A percentile compares a stretch with the other conserved stretches of the same genome.
phyloP scores from a whole-genome alignment of 2,888 invertebrate genomes.

The Sepiola atlantica region DNA sequence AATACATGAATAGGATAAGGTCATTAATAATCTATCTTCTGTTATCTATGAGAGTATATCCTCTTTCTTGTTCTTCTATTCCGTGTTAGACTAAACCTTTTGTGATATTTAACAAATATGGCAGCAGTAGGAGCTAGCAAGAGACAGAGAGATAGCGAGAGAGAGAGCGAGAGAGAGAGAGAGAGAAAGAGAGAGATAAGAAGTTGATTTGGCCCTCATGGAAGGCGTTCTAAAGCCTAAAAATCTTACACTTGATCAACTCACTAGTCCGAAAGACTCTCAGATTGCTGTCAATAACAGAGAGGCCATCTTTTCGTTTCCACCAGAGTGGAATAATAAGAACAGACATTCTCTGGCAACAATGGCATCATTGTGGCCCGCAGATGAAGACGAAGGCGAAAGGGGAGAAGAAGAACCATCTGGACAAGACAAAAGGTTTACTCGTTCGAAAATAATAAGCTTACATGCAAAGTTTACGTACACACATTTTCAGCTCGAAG shows the following conservation, averaged over 20 bases:
- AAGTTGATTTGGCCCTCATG: slow-evolving; percentile 18
- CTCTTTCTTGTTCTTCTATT: neutral
- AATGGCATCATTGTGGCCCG: neutral
- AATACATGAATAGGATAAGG: neutral
- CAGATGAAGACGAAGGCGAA: neutral
- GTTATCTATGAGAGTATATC: neutral
- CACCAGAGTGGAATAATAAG: slow-evolving; percentile 32
- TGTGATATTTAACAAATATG: neutral
- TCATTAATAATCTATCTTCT: slow-evolving; percentile 9
- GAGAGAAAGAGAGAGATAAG: neutral
- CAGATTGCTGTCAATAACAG: slow-evolving; percentile 22
- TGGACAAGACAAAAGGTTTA: neutral
- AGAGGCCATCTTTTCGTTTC: neutral
- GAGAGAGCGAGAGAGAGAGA: no score
- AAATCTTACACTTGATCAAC: slow-evolving; percentile 23
- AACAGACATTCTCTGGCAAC: neutral
- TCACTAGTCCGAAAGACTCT: slow-evolving; percentile 8
- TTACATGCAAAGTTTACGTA: neutral
- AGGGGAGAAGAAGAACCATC: neutral
- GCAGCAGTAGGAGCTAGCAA: neutral
- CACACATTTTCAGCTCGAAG: neutral
- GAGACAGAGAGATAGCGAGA: no score
- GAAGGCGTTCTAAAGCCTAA: neutral
- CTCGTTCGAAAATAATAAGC: neutral
- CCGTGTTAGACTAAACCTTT: neutral